These are phyloP conservation scores for Drosophila eugracilis DNA, from an alignment of 1,140 invertebrate species.

Conservation along the genomic window DNA sequence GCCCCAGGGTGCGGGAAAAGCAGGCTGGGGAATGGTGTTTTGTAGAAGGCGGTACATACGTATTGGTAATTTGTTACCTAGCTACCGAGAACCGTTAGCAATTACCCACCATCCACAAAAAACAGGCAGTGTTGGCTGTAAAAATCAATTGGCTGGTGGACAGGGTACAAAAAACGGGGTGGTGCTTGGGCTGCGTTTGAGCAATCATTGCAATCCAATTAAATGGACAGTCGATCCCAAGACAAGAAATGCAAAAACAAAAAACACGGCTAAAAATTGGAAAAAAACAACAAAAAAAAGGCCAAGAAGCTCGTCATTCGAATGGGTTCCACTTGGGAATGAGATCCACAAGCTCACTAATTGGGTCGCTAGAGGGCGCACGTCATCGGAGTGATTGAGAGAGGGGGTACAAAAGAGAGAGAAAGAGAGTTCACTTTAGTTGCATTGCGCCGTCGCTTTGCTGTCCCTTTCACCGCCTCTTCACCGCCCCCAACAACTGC, in stretches of 20 bases:
- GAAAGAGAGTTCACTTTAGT: neutral
- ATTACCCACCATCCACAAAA: slow-evolving; percentile 33
- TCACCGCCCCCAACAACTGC: slow-evolving; percentile 5
- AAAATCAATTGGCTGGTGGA: slow-evolving; percentile 65
- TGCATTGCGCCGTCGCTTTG: slow-evolving; percentile 55
- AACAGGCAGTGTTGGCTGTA: slow-evolving; percentile 27
- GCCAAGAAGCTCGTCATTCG: neutral
- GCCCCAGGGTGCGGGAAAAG: neutral
- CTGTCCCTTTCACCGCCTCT: neutral
- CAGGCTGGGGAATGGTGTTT: too few relatives aligned
- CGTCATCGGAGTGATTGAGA: slow-evolving; percentile 25
- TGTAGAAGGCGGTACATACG: slow-evolving; percentile 5
- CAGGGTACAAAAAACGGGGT: neutral
- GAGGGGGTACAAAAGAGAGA: slow-evolving; percentile 6
- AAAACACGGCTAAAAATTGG: slow-evolving; percentile 10
- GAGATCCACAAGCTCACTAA: slow-evolving; percentile 42
- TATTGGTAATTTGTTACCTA: slow-evolving; percentile 46
- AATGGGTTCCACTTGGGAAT: slow-evolving; percentile 28
- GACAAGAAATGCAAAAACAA: neutral
- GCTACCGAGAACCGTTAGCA: slow-evolving; percentile 35
- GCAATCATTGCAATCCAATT: slow-evolving; percentile 71
- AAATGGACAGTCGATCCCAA: slow-evolving; percentile 48
- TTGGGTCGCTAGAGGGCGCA: slow-evolving; percentile 48
- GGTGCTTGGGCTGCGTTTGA: slow-evolving; percentile 11
- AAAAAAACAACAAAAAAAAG: neutral